A percentile compares a stretch with the other conserved stretches of the same genome.
phyloP scores from a whole-genome alignment of 2,888 invertebrate species.

The Girardia tigrina region DNA sequence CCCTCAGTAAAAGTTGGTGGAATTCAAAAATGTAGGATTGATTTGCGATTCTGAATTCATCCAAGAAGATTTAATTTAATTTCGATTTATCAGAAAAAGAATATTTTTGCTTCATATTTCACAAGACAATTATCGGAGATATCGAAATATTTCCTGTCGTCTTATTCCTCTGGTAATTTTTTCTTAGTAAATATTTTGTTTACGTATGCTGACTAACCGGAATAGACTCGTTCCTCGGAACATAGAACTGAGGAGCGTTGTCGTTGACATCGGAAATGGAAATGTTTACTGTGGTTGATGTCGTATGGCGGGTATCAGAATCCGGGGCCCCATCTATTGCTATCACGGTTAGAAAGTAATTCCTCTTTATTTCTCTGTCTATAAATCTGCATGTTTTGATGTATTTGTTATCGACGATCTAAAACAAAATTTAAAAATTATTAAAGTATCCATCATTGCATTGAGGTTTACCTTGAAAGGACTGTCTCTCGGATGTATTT shows the following conservation, averaged over 20 bases:
- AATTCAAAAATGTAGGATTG: too few relatives aligned
- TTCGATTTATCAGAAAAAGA: too few relatives aligned
- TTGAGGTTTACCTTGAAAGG: background rate
- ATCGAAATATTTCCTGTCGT: too few relatives aligned
- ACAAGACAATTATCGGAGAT: too few relatives aligned
- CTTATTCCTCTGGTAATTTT: too few relatives aligned
- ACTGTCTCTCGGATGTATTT: background rate
- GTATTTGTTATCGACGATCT: background rate
- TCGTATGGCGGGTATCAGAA: background rate
- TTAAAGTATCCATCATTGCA: background rate
- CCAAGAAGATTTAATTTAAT: too few relatives aligned
- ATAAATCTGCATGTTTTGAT: background rate
- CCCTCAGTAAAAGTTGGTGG: too few relatives aligned
- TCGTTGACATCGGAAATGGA: background rate
- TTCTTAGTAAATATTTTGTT: too few relatives aligned
- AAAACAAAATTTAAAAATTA: background rate
- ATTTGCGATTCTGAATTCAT: too few relatives aligned
- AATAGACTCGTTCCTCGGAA: background rate
- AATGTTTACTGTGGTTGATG: background rate
- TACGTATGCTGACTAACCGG: too few relatives aligned
- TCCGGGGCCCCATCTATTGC: background rate
- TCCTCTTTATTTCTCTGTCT: background rate
- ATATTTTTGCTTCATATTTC: too few relatives aligned
- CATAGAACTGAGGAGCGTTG: background rate
- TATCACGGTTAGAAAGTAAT: background rate